Conservation (phyloP, 2,888 invertebrate species). For the Antitype chi region DNA sequence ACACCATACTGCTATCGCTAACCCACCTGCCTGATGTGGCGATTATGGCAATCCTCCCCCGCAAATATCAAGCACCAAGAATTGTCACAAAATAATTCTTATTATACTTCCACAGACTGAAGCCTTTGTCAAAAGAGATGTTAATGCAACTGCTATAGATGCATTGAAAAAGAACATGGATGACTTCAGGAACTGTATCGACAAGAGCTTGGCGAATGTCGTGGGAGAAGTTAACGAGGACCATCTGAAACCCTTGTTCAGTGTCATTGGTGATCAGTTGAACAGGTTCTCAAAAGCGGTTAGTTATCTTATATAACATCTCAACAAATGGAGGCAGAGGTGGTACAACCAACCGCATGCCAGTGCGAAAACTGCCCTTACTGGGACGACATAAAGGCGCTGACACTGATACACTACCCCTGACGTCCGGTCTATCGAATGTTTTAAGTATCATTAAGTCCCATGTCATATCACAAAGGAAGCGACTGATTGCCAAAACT, state of each 20-base stretch:
- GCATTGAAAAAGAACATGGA: constrained; percentile 79
- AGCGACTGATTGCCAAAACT: not conserved
- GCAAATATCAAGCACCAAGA: too few relatives aligned
- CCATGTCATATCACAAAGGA: not conserved
- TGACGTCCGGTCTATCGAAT: not conserved
- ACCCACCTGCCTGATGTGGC: too few relatives aligned
- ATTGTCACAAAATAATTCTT: not conserved
- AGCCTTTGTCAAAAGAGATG: constrained; percentile 74
- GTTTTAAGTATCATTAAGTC: not conserved
- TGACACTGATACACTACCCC: not conserved
- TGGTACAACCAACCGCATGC: not conserved
- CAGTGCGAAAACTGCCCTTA: not conserved
- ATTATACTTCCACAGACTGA: constrained; percentile 65
- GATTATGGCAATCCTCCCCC: too few relatives aligned
- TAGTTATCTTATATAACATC: not conserved
- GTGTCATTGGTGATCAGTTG: constrained; percentile 79
- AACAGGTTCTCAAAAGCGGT: constrained; percentile 78
- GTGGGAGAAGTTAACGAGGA: constrained; percentile 80
- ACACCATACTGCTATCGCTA: too few relatives aligned
- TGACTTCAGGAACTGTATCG: constrained; percentile 79
- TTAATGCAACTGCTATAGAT: constrained; percentile 55
- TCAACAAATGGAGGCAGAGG: not conserved
- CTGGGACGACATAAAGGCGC: not conserved
- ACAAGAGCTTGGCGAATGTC: constrained; percentile 77
- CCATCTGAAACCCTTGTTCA: constrained; percentile 81